Conservation (phyloP, 2,888 invertebrate species). For the Papilio protenor region DNA sequence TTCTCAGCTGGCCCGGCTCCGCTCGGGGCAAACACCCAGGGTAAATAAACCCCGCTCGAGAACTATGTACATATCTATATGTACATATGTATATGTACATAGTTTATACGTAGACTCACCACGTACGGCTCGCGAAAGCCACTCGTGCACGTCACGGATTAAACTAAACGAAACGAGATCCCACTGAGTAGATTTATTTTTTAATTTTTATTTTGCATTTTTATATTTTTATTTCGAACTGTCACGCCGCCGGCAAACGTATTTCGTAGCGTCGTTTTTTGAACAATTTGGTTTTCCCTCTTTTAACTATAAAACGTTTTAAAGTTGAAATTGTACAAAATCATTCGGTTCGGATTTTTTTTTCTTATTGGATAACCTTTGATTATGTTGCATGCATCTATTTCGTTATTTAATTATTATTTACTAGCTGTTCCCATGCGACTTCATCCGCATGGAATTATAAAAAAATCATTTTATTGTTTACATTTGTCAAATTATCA, state of each 20-base stretch:
- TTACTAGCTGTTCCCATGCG: no score
- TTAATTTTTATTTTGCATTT: constrained; percentile 16
- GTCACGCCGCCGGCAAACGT: constrained; percentile 20
- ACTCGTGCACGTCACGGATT: constrained; percentile 39
- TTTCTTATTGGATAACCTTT: background rate
- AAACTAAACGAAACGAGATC: constrained; percentile 42
- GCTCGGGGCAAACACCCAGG: constrained; percentile 68
- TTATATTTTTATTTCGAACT: constrained; percentile 20
- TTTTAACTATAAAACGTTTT: background rate
- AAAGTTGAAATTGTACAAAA: background rate
- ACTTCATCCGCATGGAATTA: no score
- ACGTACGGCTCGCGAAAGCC: constrained; percentile 35
- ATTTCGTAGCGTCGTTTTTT: constrained; percentile 17
- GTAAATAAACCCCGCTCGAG: constrained; percentile 63
- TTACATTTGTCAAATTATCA: no score
- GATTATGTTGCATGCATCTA: no score
- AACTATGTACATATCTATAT: constrained; percentile 34
- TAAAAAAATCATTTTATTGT: no score
- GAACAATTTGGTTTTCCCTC: constrained; percentile 18
- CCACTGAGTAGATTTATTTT: constrained; percentile 40
- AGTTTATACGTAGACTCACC: constrained; percentile 35
- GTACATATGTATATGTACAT: constrained; percentile 19
- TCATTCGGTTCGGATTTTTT: background rate
- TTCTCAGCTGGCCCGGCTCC: constrained; percentile 69
- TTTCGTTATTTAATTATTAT: no score